phyloP scores from a whole-genome alignment of 2,888 invertebrate species.

The Melikaiella ostensackeni region DNA sequence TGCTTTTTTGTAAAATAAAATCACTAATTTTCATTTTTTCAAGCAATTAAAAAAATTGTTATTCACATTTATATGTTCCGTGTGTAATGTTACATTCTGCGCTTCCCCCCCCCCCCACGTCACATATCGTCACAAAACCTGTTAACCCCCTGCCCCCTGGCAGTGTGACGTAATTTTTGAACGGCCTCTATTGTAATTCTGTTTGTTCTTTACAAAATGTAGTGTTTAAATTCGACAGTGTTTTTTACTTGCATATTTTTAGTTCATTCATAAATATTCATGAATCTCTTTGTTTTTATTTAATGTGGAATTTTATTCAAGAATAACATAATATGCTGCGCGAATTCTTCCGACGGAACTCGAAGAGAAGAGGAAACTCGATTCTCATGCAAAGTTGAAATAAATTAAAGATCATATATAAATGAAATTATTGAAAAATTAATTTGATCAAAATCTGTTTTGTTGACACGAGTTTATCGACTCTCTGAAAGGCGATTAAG shows the following conservation, averaged over 20 bases:
- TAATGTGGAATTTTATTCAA: background rate
- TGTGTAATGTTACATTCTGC: no score
- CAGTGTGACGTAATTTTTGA: no score
- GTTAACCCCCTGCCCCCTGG: no score
- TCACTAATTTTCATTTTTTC: no score
- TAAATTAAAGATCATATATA: background rate
- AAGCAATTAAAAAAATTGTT: no score
- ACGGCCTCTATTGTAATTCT: no score
- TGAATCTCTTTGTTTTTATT: background rate
- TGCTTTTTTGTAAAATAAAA: no score
- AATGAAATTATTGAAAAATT: background rate
- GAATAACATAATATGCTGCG: background rate
- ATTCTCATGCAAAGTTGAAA: background rate
- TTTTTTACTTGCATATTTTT: background rate
- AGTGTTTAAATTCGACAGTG: background rate
- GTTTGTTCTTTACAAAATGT: background rate
- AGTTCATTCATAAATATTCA: background rate
- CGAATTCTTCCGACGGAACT: conserved; percentile 27
- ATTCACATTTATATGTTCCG: no score
- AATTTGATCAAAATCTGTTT: background rate
- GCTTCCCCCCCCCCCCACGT: no score
- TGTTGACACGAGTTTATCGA: background rate
- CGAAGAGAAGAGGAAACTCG: background rate
- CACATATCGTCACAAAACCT: no score
- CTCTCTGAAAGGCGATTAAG: background rate